These are phyloP conservation scores for Drosophila ficusphila DNA, from an alignment of 1,140 invertebrate genomes.

Conservation along the genomic window DNA sequence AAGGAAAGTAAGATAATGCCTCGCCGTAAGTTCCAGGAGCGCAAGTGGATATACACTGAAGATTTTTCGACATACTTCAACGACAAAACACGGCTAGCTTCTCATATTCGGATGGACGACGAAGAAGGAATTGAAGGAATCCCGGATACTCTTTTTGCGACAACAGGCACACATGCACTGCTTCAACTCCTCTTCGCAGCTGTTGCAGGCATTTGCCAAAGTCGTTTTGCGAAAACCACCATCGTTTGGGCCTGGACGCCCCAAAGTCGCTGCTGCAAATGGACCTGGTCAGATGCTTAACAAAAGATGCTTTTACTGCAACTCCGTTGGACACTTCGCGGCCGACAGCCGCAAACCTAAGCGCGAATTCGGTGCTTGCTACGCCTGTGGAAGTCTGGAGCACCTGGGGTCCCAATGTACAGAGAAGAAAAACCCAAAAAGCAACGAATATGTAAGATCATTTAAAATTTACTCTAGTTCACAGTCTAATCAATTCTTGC, in stretches of 20 bases:
- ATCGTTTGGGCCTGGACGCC: too few relatives aligned
- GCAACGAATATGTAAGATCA: too few relatives aligned
- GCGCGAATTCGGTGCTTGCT: too few relatives aligned
- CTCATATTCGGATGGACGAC: not conserved
- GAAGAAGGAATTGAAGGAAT: conserved; percentile 6
- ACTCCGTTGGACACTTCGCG: not conserved
- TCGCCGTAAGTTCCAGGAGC: not conserved
- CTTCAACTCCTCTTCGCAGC: too few relatives aligned
- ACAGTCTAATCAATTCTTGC: not conserved
- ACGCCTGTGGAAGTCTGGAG: not conserved
- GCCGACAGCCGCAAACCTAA: not conserved
- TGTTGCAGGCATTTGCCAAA: too few relatives aligned
- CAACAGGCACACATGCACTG: too few relatives aligned
- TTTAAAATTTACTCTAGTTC: too few relatives aligned
- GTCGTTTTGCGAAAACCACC: too few relatives aligned
- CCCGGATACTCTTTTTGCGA: not conserved
- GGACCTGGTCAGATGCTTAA: too few relatives aligned
- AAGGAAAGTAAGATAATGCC: not conserved
- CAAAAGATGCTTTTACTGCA: not conserved
- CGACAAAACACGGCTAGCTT: not conserved
- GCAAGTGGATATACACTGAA: not conserved
- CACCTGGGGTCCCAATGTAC: not conserved
- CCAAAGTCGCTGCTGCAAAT: too few relatives aligned
- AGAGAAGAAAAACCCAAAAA: not conserved
- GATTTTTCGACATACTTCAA: not conserved